Evolutionary conservation across 1,140 invertebrate genomes (phyloP), one percentile per base, ranked within the genome.

Genomic region (Augochlora pura): DNA sequence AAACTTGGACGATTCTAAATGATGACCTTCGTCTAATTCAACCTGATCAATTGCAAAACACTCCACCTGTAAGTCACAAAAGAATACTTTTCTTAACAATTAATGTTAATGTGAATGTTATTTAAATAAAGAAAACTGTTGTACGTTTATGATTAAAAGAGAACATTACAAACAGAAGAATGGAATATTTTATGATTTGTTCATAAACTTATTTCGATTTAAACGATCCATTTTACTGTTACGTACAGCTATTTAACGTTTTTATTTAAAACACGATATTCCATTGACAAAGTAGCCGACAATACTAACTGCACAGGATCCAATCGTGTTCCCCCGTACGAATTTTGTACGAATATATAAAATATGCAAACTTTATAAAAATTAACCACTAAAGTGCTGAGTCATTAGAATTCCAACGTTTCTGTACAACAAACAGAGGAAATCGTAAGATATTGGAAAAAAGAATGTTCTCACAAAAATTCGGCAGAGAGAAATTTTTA

Each of bases 1-100:
- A 94, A 97, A 98, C 91, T 97, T 97, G 42, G 96, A 95, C 84
- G 96, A 94, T 88, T 96, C 96, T 87, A 96, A 90, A 85, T 95
- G 93, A 74, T 94, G 93, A 81, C 96, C 95, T 87, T 96, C 95
- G 83, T 96, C 95, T 83, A 96, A 93, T 83, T 95, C 95, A 23
- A 93, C 92, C 87, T 95, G 94, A 90, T 95, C 94, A 85, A 94
- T 95, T 89, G 95, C 94, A 94, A 95, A 96, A 92, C 94, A 96
- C 94, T 95, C 95, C 92, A 94, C 95, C 95, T 96, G 93, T n/a
- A 85, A 87, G 25, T 54, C 77, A 80, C 4, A 60, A 60, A 39
- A 62, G 7, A 54, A 73, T 0, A n/a, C 21, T 39, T 57, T 14
- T 46, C 14, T 27, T 32, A 6, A 23, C 23, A 23, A 68, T 59